Evolutionary conservation across 2,797 vertebrate species (phyloP).

Genomic region (Esox lucius): DNA sequence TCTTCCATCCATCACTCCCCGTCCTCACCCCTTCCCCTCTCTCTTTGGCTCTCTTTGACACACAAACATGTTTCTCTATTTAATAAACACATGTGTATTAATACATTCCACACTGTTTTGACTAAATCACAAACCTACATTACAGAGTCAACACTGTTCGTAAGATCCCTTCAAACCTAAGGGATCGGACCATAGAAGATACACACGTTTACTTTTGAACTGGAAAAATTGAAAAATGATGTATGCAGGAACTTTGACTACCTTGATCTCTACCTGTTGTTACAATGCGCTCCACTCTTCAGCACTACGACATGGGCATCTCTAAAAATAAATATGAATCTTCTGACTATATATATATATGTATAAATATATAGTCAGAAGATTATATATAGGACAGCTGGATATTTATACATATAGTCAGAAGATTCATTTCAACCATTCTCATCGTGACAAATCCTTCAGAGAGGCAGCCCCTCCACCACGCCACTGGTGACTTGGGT

Average conservation of each 20-base stretch:
- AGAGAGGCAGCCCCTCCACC: neutral
- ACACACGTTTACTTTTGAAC: neutral
- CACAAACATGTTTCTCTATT: constrained; percentile 21
- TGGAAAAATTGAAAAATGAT: neutral
- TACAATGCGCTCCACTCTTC: neutral
- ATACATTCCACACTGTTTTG: constrained; percentile 48
- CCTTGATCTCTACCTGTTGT: neutral
- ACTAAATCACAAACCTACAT: constrained; percentile 50
- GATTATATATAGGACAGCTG: too few relatives aligned
- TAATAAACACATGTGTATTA: constrained; percentile 22
- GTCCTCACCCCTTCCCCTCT: neutral
- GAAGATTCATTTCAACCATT: constrained; percentile 27
- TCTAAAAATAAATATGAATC: too few relatives aligned
- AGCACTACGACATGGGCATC: neutral
- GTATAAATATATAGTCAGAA: too few relatives aligned
- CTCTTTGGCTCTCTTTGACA: constrained; percentile 27
- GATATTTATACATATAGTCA: constrained; percentile 36
- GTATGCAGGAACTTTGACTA: neutral
- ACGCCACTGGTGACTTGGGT: neutral
- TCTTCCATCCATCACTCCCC: neutral
- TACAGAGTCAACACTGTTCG: constrained; percentile 64
- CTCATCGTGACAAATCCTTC: constrained; percentile 17
- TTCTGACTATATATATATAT: too few relatives aligned
- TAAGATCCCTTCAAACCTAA: constrained; percentile 54
- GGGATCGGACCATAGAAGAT: constrained; percentile 33